These are phyloP conservation scores for Podabrus alpinus DNA, from an alignment of 2,888 invertebrate genomes.

Conservation along the genomic window DNA sequence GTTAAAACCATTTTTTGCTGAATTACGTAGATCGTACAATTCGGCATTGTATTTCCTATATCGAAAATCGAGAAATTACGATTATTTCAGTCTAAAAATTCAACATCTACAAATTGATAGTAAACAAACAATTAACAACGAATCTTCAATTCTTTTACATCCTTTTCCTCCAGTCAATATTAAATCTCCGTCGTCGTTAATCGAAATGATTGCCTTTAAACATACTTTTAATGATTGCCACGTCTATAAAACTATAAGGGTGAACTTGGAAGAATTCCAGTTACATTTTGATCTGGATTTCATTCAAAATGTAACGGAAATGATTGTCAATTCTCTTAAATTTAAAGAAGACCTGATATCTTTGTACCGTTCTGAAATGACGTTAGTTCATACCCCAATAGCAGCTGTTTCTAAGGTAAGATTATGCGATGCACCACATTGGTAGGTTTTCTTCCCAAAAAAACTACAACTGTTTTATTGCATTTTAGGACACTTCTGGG, in stretches of 20 bases:
- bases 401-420: slow-evolving; percentile 53
- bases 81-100: slow-evolving; percentile 69
- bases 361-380: slow-evolving; percentile 54
- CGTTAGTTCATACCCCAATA: slow-evolving; percentile 64
- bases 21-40: slow-evolving; percentile 71
- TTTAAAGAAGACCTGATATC: slow-evolving; percentile 63
- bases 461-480: neutral
- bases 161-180: slow-evolving; percentile 58
- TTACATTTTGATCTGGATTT: slow-evolving; percentile 74
- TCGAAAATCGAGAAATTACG: slow-evolving; percentile 70
- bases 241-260: slow-evolving; percentile 65
- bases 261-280: slow-evolving; percentile 69
- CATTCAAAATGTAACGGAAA: slow-evolving; percentile 64
- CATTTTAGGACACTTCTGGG: slow-evolving; percentile 7
- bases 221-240: slow-evolving; percentile 60
- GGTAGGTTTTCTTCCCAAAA: slow-evolving; percentile 8
- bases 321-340: slow-evolving; percentile 61
- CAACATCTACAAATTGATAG: slow-evolving; percentile 77
- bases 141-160: slow-evolving; percentile 44
- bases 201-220: slow-evolving; percentile 63
- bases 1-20: slow-evolving; percentile 84
- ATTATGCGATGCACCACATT: neutral
- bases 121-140: slow-evolving; percentile 43
- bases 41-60: slow-evolving; percentile 77
- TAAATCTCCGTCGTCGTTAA: slow-evolving; percentile 64